These are phyloP conservation scores for Haplotaxodon microlepis DNA, from an alignment of 2,113 vertebrate genomes.

Conservation along the genomic window DNA sequence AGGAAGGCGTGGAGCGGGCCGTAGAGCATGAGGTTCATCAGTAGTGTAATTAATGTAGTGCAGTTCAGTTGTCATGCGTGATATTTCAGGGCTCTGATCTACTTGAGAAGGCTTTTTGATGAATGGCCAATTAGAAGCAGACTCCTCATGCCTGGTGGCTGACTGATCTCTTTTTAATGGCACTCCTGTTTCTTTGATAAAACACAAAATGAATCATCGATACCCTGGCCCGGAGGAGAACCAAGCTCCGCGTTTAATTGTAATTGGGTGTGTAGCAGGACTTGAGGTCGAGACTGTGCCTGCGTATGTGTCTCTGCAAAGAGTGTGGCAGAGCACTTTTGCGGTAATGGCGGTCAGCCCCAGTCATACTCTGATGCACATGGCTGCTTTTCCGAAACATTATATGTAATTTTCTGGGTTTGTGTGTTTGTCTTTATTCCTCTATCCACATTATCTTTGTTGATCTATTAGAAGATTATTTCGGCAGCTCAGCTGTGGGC, in stretches of 20 bases:
- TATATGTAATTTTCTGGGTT: not conserved
- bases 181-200: slow-evolving; percentile 75
- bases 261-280: slow-evolving; percentile 50
- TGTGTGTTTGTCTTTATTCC: not conserved
- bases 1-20: not conserved
- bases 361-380: slow-evolving; percentile 14
- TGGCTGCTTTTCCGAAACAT: not conserved
- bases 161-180: slow-evolving; percentile 76
- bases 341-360: not conserved
- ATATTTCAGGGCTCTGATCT: slow-evolving; percentile 59
- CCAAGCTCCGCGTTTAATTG: slow-evolving; percentile 44
- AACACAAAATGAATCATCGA: slow-evolving; percentile 74
- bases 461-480: not conserved
- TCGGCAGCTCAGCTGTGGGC: not conserved
- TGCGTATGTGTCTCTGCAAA: not conserved
- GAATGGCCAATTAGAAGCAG: slow-evolving; percentile 73
- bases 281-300: not conserved
- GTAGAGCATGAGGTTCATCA: slow-evolving; percentile 53
- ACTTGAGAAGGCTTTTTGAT: slow-evolving; percentile 71
- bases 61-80: slow-evolving; percentile 63
- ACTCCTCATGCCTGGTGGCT: slow-evolving; percentile 65
- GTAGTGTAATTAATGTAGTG: slow-evolving; percentile 63
- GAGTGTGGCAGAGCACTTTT: not conserved
- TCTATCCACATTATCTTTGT: not conserved
- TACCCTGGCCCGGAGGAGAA: slow-evolving; percentile 48